phyloP scores from a whole-genome alignment of 2,113 vertebrate genomes.

The Chunga burmeisteri region DNA sequence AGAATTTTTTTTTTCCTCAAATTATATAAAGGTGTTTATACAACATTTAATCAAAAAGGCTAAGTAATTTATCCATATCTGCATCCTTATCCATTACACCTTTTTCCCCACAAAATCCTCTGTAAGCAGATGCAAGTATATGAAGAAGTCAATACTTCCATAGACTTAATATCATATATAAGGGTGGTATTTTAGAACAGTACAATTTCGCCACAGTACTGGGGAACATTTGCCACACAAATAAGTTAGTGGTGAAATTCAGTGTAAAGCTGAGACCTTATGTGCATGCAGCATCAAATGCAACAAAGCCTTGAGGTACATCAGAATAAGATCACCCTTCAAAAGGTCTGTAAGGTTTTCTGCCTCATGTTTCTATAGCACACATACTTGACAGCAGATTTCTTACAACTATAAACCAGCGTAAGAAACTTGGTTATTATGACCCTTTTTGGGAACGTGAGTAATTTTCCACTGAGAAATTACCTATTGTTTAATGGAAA shows the following conservation, averaged over 20 bases:
- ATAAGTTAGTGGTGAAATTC: not conserved
- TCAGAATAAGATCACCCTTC: not conserved
- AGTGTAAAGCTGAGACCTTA: not conserved
- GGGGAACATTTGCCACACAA: not conserved
- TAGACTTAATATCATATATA: not conserved
- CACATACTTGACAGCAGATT: not conserved
- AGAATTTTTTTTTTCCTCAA: not conserved
- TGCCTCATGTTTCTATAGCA: not conserved
- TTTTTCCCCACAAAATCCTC: not conserved
- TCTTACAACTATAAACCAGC: not conserved
- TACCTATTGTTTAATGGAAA: constrained; percentile 60
- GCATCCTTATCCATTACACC: not conserved
- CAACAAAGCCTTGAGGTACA: not conserved
- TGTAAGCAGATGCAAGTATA: not conserved
- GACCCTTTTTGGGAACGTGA: constrained; percentile 1
- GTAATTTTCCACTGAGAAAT: constrained; percentile 52
- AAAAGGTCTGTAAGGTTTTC: not conserved
- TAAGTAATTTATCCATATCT: not conserved
- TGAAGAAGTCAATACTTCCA: not conserved
- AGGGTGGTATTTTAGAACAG: not conserved
- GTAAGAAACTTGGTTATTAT: not conserved
- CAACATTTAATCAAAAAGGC: not conserved
- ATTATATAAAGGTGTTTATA: not conserved
- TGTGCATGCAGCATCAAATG: not conserved
- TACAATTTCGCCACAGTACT: not conserved